Conservation (phyloP, 2,888 invertebrate species). For the Leptopilina drosophilae region DNA sequence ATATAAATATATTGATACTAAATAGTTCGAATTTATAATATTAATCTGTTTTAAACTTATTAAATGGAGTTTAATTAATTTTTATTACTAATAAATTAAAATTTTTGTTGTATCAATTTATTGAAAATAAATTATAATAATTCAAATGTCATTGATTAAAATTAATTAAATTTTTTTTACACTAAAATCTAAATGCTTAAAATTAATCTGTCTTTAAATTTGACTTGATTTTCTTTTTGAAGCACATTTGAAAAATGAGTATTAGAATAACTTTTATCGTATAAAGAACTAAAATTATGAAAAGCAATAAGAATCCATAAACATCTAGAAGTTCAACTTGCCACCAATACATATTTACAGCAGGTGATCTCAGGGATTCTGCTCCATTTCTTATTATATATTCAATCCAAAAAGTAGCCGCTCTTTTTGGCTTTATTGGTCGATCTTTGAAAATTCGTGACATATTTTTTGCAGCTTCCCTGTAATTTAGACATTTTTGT, state of each 20-base stretch:
- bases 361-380: conserved; percentile 64
- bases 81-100: too few relatives aligned
- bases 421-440: conserved; percentile 59
- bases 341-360: conserved; percentile 69
- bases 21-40: too few relatives aligned
- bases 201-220: conserved; percentile 1
- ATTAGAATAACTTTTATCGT: conserved; percentile 35
- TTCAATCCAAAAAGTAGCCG: conserved; percentile 63
- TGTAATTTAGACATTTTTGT: not conserved
- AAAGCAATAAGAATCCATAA: conserved; percentile 48
- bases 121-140: too few relatives aligned
- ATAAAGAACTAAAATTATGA: conserved; percentile 28
- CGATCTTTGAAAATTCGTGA: conserved; percentile 59
- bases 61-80: too few relatives aligned
- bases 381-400: conserved; percentile 63
- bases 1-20: too few relatives aligned
- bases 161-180: too few relatives aligned
- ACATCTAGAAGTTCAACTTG: conserved; percentile 67
- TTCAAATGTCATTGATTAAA: too few relatives aligned
- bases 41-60: too few relatives aligned
- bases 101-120: too few relatives aligned
- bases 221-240: not conserved
- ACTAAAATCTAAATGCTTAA: too few relatives aligned
- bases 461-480: conserved; percentile 1
- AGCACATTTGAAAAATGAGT: conserved; percentile 7